Base-by-base conservation (phyloP, 2,113 vertebrate genomes). In the Balaeniceps rex region DNA sequence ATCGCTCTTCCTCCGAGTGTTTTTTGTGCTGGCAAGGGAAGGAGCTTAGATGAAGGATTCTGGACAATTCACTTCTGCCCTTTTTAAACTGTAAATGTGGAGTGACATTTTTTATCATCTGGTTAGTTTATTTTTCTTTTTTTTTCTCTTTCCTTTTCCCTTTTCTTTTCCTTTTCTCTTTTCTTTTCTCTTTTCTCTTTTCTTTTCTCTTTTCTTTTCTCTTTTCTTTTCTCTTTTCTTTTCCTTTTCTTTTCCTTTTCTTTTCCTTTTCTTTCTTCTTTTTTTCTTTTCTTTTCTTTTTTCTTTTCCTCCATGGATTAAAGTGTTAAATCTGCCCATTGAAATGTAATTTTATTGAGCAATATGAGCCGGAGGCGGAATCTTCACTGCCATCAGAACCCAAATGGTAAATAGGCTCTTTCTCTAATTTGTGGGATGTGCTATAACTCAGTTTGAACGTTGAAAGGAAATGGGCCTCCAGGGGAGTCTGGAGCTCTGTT, bases 381-480 rank as follows among this genome's bases (percentile, higher is more conserved):
- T 97, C 96, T 90, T 91, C 47, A 0, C 51, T 90, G 93, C 94
- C 87, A 95, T 90, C 77, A 76, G 88, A 91, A 92, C 91, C 94
- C 88, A 78, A 95, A 87, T 89, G 83, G 94, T 95, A 97, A 94
- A 96, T 94, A 82, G 83, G 88, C 87, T 87, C 88, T 94, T 96
- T 95, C 94, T 97, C 77, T 94, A 96, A 88, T 95, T 96, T 92
- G 87, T 87, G 97, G 94, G 97, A 95, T 94, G 96, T 95, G 96
- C 96, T 87, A 79, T 97, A 97, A 97, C 94, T 97, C 94, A 96
- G 95, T 97, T 97, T 95, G 86, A 94, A 96, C 93, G 96, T 91
- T 97, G 97, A 97, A 96, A 97, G 95, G 94, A 96, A 97, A 96
- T 94, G 95, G 94, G 95, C 94, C 96, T 96, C 96, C 86, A 94